phyloP scores from a whole-genome alignment of 2,113 vertebrate genomes.

The Lethenteron camtschaticum region DNA sequence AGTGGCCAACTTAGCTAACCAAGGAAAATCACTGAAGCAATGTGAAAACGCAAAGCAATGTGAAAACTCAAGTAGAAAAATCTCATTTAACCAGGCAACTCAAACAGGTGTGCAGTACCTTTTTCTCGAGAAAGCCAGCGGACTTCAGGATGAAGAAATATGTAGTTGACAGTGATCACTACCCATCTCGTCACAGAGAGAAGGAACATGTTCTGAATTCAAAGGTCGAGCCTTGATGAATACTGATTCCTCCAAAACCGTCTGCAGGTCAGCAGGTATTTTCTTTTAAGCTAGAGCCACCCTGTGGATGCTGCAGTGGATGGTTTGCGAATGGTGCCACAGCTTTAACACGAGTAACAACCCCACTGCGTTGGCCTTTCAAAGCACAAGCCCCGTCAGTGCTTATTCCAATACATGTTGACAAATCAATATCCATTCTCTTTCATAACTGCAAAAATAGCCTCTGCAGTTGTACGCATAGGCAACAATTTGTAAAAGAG shows the following conservation, averaged over 20 bases:
- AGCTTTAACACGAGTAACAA: neutral
- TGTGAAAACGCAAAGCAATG: constrained; percentile 2
- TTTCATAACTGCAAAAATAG: no score
- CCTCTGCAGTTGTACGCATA: no score
- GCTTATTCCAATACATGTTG: no score
- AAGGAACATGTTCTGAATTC: constrained; percentile 2
- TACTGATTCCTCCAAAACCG: constrained; percentile 2
- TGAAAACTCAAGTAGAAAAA: neutral
- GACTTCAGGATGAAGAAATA: constrained; percentile 6
- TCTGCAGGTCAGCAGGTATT: neutral
- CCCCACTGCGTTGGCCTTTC: constrained; percentile 3
- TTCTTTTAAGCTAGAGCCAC: no score
- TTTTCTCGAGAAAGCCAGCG: constrained; percentile 4
- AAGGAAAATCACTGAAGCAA: constrained; percentile 3
- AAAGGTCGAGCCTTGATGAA: constrained; percentile 3
- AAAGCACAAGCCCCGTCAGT: neutral
- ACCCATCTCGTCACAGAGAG: constrained; percentile 5
- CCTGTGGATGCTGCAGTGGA: no score
- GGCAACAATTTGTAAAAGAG: no score
- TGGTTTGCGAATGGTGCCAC: neutral
- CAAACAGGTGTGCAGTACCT: no score
- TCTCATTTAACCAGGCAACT: neutral
- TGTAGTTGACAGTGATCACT: constrained; percentile 2
- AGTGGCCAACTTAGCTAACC: neutral
- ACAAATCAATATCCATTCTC: no score